These are phyloP conservation scores for Bradypus variegatus DNA, from an alignment of 2,797 vertebrate species.

Conservation along the genomic window DNA sequence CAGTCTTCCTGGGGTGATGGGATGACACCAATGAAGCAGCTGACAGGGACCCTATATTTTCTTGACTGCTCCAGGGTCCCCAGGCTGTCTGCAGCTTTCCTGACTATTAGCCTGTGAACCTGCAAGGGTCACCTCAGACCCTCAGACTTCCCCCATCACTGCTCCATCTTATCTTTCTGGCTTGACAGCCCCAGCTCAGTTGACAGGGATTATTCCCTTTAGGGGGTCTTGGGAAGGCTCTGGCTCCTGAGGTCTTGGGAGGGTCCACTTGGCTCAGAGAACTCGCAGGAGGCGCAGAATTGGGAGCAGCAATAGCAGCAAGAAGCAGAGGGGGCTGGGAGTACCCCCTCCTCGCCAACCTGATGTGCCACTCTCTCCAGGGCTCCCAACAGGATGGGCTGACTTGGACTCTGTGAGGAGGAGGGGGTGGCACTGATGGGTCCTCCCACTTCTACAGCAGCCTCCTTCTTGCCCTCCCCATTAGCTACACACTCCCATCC, in stretches of 20 bases:
- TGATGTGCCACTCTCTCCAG: slow-evolving; percentile 59
- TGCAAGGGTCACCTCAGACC: slow-evolving; percentile 6
- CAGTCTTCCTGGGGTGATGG: background rate
- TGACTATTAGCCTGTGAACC: background rate
- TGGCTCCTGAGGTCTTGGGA: slow-evolving; percentile 29
- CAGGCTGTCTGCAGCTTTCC: background rate
- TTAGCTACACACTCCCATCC: background rate
- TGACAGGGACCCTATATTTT: background rate
- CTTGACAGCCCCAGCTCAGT: background rate
- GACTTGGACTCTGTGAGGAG: slow-evolving; percentile 51
- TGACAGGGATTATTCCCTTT: background rate
- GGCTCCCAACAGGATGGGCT: slow-evolving; percentile 61
- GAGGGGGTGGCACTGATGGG: background rate
- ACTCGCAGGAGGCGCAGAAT: slow-evolving; percentile 62
- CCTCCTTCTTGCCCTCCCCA: background rate
- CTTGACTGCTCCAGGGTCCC: background rate
- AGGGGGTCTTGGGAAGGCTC: background rate
- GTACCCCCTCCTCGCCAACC: slow-evolving; percentile 51
- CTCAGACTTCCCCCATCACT: background rate
- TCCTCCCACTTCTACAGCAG: background rate
- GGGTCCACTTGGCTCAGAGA: slow-evolving; percentile 47
- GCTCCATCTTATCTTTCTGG: background rate
- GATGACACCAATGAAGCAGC: background rate
- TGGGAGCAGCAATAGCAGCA: slow-evolving; percentile 61
- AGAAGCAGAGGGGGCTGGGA: slow-evolving; percentile 60